These are phyloP conservation scores for Acromyrmex heyeri DNA, from an alignment of 1,140 invertebrate genomes.

Conservation along the genomic window DNA sequence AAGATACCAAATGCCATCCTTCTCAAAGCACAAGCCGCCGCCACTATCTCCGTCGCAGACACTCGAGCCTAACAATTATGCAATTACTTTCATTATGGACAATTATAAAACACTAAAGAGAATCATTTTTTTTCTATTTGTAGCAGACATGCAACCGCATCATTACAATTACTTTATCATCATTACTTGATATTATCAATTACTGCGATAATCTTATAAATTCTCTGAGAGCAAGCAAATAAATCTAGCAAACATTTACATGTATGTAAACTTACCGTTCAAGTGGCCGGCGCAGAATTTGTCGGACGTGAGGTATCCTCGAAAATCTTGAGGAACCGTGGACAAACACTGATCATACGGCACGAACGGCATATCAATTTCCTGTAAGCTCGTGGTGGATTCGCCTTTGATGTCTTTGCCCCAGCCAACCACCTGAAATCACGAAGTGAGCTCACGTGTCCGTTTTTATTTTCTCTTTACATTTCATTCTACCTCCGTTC, in stretches of 20 bases:
- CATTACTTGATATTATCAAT: neutral
- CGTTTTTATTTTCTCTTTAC: constrained; percentile 8
- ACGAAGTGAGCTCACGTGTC: constrained; percentile 4
- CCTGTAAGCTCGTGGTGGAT: constrained; percentile 68
- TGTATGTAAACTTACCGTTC: constrained; percentile 70
- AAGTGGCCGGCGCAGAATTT: constrained; percentile 77
- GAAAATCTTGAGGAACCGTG: constrained; percentile 72
- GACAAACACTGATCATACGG: constrained; percentile 70
- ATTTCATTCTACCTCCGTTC: neutral
- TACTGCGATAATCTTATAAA: neutral
- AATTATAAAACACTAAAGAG: neutral
- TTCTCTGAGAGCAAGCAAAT: neutral
- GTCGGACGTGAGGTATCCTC: constrained; percentile 73
- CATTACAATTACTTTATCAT: neutral
- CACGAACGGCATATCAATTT: constrained; percentile 73
- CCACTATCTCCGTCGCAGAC: constrained; percentile 80
- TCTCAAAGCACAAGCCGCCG: constrained; percentile 77
- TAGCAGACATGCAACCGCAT: neutral
- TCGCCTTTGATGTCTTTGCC: constrained; percentile 69
- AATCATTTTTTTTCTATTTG: neutral
- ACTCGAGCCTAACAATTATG: constrained; percentile 71
- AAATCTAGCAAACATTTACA: neutral
- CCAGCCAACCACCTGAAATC: constrained; percentile 74
- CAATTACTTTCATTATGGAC: neutral
- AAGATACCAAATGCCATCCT: constrained; percentile 73